Evolutionary conservation across 2,888 invertebrate genomes (phyloP), one percentile per base, ranked within the genome.

Genomic region (Blera fallax): DNA sequence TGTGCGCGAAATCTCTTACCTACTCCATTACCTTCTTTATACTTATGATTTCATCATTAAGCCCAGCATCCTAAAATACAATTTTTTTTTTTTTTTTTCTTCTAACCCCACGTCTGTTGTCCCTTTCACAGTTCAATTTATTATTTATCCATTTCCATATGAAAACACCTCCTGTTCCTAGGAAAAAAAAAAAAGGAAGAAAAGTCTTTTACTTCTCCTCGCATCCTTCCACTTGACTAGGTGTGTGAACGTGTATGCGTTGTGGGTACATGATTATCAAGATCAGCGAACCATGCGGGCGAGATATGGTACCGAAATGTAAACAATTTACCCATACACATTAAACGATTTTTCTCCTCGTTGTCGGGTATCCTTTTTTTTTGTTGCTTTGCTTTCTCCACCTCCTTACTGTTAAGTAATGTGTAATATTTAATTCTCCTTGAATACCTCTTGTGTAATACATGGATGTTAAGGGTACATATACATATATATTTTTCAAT

Each of bases 361-460:
- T 74, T 74, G 43, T 54, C 50, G 48, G 29, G 34, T 64, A 45
- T 45, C 32, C 60, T 48, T 48, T 37, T 60, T 72, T 18, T 14
- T 72, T 43, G 11, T 34, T 14, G n/a, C n/a, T 67, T 37, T 37
- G 1, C 4, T 6, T 8, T 11, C n/a, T 21, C 56, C 65, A 14
- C 5, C 40, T n/a, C 40, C 37, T 34, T 21, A 50, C 48, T 69
- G 64, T 69, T 76, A 80, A 84, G 73, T 84, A 70, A 64, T 70
- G 76, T 72, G 72, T 80, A 85, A 85, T 85, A 85, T 85, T 85
- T 81, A 72, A 85, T 85, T 85, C 81, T 67, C 54, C 77, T 77
- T 81, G 81, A 77, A 85, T 81, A 72, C 65, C 60, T 77, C 48
- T 54, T 62, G 56, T 48, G 34, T 69, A 67, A 27, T 67, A 56